A percentile compares a stretch with the other conserved stretches of the same genome.
Evolutionary conservation across 2,888 invertebrate genomes (phyloP).

Genomic region (Eupithecia dodoneata): DNA sequence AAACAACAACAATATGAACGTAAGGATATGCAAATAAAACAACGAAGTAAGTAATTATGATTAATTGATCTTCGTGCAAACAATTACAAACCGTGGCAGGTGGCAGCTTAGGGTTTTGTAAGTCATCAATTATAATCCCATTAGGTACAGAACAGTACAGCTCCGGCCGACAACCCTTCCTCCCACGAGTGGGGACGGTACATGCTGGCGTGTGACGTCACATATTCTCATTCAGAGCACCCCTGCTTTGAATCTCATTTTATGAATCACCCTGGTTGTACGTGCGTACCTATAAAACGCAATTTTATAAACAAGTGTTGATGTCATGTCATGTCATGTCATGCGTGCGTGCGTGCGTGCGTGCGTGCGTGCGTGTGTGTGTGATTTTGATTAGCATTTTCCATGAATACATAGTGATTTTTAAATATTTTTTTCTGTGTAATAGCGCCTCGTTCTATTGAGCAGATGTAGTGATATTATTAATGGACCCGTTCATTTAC

Average conservation of each 20-base stretch:
- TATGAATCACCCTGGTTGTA: neutral
- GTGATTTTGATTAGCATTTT: neutral
- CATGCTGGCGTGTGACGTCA: conserved; percentile 19
- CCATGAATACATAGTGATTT: neutral
- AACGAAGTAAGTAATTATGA: neutral
- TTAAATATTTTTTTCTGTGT: neutral
- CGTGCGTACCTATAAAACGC: neutral
- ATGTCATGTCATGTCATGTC: neutral
- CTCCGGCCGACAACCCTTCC: neutral
- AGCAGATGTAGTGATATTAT: neutral
- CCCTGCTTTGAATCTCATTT: neutral
- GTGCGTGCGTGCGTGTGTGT: neutral
- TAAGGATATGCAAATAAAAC: neutral
- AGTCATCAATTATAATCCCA: conserved; percentile 22
- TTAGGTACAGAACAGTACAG: neutral
- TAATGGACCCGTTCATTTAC: neutral
- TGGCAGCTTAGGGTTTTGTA: conserved; percentile 4
- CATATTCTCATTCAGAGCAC: conserved; percentile 18
- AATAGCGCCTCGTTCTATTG: neutral
- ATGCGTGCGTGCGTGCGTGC: too few species aligned
- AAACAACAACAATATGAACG: neutral
- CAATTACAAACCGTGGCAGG: neutral
- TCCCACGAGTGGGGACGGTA: neutral
- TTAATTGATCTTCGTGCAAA: neutral
- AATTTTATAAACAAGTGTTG: neutral